Evolutionary conservation across 2,113 vertebrate genomes (phyloP), one percentile per base, ranked within the genome.

Genomic region (Pipa parva): DNA sequence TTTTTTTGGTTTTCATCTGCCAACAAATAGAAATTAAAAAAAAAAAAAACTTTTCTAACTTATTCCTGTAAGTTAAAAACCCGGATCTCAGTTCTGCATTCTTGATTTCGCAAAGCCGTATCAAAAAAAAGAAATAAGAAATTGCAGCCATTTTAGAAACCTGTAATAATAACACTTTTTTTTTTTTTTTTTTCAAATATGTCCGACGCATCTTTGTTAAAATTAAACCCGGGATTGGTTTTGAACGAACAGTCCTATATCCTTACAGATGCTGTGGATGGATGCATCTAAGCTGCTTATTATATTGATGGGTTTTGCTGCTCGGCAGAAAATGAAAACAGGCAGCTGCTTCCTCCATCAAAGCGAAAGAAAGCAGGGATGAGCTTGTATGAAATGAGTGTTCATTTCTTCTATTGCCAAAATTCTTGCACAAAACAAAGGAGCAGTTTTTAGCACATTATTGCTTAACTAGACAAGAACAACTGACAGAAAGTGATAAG

Each of bases 401-500:
- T 95, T 96, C 93, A 95, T 94, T 95, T 97, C 90, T 95, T 97
- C 91, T 87, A 83, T 91, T 97, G 94, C 94, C 95, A 97, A 92
- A 90, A 91, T 90, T 89, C 88, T 91, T 89, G 76, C 89, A 87
- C 79, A 87, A 91, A 89, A 92, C 90, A 94, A 92, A 92, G 87
- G 91, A 90, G 88, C 86, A 88, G 84, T 90, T 89, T n/a, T 90
- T 87, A 88, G 88, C 89, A 89, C 84, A 90, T 90, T 90, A 89
- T 89, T 88, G 89, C 89, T 87, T 90, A 87, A 90, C 93, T 94
- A 91, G 93, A 93, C 91, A 91, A 90, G 92, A 91, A 93, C 92
- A 92, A 92, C 95, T 99, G 95, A 97, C 93, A 92, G 91, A 92
- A 91, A 92, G 91, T 95, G 97, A 99, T 99, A 98, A 99, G 94